Percentiles rank a stretch among this genome's conserved stretches.
Evolutionary conservation across 2,888 invertebrate species (phyloP).

Genomic region (Cylloceria caligata): DNA sequence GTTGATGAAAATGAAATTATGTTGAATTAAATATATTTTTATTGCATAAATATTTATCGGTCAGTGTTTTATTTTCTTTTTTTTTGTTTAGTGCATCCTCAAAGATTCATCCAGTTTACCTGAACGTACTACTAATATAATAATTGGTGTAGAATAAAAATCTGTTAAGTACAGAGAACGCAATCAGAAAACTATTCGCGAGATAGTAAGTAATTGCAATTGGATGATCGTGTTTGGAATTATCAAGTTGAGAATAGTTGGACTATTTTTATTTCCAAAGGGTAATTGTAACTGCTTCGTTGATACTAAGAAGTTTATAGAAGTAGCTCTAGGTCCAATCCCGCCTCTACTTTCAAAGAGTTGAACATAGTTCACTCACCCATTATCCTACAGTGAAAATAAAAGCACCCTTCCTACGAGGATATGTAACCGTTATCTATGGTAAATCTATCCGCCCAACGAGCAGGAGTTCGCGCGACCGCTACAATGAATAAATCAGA

Average conservation of each 20-base stretch:
- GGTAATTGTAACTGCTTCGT: slow-evolving; percentile 6
- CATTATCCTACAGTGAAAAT: slow-evolving; percentile 18
- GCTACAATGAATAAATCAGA: slow-evolving; percentile 73
- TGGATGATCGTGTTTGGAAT: neutral
- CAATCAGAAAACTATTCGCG: neutral
- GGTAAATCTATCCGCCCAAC: slow-evolving; percentile 69
- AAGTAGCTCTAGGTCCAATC: slow-evolving; percentile 16
- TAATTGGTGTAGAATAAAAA: too few species aligned
- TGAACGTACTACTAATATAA: too few species aligned
- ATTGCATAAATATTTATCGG: too few species aligned
- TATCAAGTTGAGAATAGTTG: neutral
- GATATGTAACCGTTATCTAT: slow-evolving; percentile 71
- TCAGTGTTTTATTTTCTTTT: too few species aligned
- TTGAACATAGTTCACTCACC: slow-evolving; percentile 1
- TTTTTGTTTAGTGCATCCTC: too few species aligned
- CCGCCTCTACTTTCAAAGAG: slow-evolving; percentile 15
- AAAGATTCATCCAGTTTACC: too few species aligned
- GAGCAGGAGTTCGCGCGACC: slow-evolving; percentile 59
- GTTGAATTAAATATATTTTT: too few species aligned
- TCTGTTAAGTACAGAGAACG: neutral
- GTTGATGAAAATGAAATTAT: too few species aligned
- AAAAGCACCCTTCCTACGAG: slow-evolving; percentile 32
- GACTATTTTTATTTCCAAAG: neutral
- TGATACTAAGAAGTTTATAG: slow-evolving; percentile 13
- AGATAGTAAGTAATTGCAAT: neutral